Evolutionary conservation across 2,113 vertebrate genomes (phyloP), one percentile per base, ranked within the genome.

Genomic region (Pseudorectes ferrugineus): DNA sequence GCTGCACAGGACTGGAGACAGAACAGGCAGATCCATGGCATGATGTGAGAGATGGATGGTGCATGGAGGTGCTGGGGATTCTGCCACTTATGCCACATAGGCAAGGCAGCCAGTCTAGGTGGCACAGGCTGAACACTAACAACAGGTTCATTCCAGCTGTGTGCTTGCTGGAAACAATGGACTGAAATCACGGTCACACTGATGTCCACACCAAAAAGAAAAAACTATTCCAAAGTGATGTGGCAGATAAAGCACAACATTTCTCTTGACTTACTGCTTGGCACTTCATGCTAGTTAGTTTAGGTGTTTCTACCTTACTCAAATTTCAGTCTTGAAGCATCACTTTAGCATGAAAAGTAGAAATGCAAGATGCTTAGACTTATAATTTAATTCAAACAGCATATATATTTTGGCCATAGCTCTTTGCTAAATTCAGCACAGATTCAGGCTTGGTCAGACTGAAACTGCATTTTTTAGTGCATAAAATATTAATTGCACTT

Each of bases 381-480:
- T 73, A 19, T 0, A 48, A 68, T 91, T 63, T 77, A 61, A 71
- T 68, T 78, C n/a, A 81, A 91, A 81, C 9, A 51, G 20, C 38
- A 22, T 23, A 61, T 33, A 26, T 59, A 28, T 71, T 80, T 95
- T 93, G 55, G 68, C 59, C 40, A 28, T 29, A 14, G 4, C 7
- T 84, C 35, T 88, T 83, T 73, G 67, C n/a, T 78, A 78, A 89
- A 63, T 87, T 77, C 72, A 86, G 72, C 42, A 74, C 33, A 83
- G 72, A 84, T 84, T 71, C 48, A 40, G 83, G 24, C 29, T 67
- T 74, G 46, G n/a, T 77, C 79, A 77, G 65, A 68, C 89, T 61
- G 61, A 63, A 95, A 67, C 6, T 33, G 46, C 23, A 72, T 94
- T 87, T 93, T 95, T 68, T 57, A 81, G 36, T 80, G 12, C 28